These are phyloP conservation scores for Toxotes jaculatrix DNA, from an alignment of 2,113 vertebrate genomes.

Conservation along the genomic window DNA sequence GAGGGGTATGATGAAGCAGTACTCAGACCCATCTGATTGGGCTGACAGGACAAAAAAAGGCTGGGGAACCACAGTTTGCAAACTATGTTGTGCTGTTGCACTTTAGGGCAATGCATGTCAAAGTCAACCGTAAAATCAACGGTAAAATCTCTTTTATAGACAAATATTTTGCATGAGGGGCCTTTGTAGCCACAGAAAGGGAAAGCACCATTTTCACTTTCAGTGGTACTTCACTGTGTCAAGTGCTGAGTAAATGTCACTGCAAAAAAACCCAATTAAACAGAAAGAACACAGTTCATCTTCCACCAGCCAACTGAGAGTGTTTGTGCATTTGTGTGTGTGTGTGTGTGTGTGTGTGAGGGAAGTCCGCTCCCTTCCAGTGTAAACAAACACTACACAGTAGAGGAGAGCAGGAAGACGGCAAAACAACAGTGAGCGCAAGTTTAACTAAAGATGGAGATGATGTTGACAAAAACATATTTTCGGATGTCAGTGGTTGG, in stretches of 20 bases:
- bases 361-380: slow-evolving; percentile 48
- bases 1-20: not conserved
- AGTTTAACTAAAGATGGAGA: not conserved
- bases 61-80: not conserved
- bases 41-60: not conserved
- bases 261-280: not conserved
- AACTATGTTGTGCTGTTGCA: not conserved
- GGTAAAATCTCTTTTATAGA: not conserved
- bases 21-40: not conserved
- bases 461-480: slow-evolving; percentile 1
- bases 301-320: slow-evolving; percentile 15
- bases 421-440: not conserved
- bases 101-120: not conserved
- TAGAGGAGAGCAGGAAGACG: not conserved
- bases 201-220: slow-evolving; percentile 27
- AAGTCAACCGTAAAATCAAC: not conserved
- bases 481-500: not conserved
- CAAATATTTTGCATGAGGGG: not conserved
- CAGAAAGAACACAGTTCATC: slow-evolving; percentile 12
- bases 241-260: slow-evolving; percentile 21
- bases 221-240: slow-evolving; percentile 3
- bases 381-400: slow-evolving; percentile 42
- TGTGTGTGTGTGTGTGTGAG: slow-evolving; percentile 12
- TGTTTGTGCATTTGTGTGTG: not conserved
- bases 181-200: not conserved